Evolutionary conservation across 1,140 invertebrate species (phyloP).

Genomic region (Leptoteleia sp.): DNA sequence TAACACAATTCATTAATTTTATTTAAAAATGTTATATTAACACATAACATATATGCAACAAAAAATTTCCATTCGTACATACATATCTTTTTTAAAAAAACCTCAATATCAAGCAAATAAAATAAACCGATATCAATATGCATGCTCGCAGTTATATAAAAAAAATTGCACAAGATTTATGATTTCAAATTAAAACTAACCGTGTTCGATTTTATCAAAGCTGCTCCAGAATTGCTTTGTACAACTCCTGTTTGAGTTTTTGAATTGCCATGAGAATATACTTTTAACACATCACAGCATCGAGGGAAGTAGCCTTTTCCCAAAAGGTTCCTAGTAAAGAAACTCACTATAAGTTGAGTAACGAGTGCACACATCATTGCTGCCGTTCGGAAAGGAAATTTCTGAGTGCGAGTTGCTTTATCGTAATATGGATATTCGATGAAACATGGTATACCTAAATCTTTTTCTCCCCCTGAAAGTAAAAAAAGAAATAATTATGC

Average conservation of each 20-base stretch:
- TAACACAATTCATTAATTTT: background rate
- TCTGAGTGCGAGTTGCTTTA: conserved; percentile 80
- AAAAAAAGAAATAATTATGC: background rate
- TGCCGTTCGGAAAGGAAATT: conserved; percentile 84
- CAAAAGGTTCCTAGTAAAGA: conserved; percentile 82
- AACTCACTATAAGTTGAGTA: conserved; percentile 83
- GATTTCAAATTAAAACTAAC: conserved; percentile 43
- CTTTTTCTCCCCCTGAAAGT: conserved; percentile 83
- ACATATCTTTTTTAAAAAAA: no score
- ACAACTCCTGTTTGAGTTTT: conserved; percentile 76
- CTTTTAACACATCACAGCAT: conserved; percentile 77
- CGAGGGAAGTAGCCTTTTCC: conserved; percentile 82
- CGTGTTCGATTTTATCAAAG: conserved; percentile 75
- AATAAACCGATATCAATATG: no score
- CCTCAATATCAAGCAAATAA: no score
- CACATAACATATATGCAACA: no score
- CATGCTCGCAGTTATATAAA: no score
- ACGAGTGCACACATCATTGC: conserved; percentile 84
- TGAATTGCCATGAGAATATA: conserved; percentile 77
- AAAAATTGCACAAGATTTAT: no score
- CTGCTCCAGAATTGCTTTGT: conserved; percentile 78
- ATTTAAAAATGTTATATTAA: no score
- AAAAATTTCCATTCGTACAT: no score
- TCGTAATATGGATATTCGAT: conserved; percentile 85
- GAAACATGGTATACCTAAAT: conserved; percentile 83